Evolutionary conservation across 2,888 invertebrate species (phyloP).

Genomic region (Parnassius glacialis): DNA sequence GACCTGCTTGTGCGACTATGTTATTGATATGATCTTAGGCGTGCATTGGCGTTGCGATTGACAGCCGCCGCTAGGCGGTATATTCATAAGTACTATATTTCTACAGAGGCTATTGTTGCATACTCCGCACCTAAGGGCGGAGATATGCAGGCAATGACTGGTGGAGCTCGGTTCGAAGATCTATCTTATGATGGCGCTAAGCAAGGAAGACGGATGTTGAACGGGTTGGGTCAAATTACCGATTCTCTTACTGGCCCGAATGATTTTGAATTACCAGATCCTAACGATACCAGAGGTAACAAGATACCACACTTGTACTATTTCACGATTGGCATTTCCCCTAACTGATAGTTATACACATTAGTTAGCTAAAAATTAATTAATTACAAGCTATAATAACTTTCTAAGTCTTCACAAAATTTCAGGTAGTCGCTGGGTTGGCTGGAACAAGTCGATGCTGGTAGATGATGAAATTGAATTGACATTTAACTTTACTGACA

Average conservation of each 20-base stretch:
- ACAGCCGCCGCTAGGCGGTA: constrained; percentile 48
- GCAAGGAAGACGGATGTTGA: constrained; percentile 77
- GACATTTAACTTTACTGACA: constrained; percentile 89
- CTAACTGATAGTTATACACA: too few relatives aligned
- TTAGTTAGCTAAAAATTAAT: too few relatives aligned
- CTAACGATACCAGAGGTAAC: constrained; percentile 80
- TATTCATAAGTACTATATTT: constrained; percentile 49
- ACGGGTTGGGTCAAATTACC: constrained; percentile 91
- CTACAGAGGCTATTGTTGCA: constrained; percentile 83
- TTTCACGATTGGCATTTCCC: too few relatives aligned
- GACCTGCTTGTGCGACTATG: constrained; percentile 29
- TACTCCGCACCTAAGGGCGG: constrained; percentile 86
- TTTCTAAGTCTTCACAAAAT: background rate
- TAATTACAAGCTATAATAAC: too few relatives aligned
- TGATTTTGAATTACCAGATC: constrained; percentile 82
- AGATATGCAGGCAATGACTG: constrained; percentile 82
- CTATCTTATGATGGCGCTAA: constrained; percentile 88
- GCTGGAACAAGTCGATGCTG: constrained; percentile 88
- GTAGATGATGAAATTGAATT: constrained; percentile 85
- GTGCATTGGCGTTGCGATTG: constrained; percentile 41
- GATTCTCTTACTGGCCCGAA: constrained; percentile 87
- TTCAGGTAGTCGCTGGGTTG: constrained; percentile 89
- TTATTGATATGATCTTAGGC: constrained; percentile 4
- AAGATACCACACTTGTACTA: background rate
- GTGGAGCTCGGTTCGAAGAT: constrained; percentile 87